A percentile compares a stretch with the other conserved stretches of the same genome.
Conservation (phyloP, 2,888 invertebrate genomes). For the Scelioninae gen. 1 region DNA sequence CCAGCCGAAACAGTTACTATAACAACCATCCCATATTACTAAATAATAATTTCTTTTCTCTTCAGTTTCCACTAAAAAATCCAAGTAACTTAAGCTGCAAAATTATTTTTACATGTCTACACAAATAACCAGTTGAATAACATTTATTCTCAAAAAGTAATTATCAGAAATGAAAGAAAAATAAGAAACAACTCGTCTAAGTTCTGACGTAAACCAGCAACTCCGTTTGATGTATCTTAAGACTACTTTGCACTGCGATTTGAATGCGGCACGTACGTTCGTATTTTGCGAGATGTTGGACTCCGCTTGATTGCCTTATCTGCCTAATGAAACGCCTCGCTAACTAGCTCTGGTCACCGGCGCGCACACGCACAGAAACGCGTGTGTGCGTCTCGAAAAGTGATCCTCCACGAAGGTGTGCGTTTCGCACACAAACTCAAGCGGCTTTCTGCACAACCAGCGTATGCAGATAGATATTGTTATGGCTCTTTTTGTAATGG, state of each 20-base stretch:
- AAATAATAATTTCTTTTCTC: too few relatives aligned
- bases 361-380: slow-evolving; percentile 58
- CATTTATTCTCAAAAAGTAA: too few relatives aligned
- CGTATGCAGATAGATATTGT: slow-evolving; percentile 81
- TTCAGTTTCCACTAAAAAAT: too few relatives aligned
- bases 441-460: slow-evolving; percentile 17
- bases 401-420: slow-evolving; percentile 60
- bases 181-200: neutral
- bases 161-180: too few relatives aligned
- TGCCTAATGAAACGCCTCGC: slow-evolving; percentile 83
- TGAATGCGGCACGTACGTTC: slow-evolving; percentile 51
- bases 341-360: slow-evolving; percentile 77
- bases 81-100: too few relatives aligned
- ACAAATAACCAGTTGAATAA: too few relatives aligned
- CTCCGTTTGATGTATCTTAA: slow-evolving; percentile 51
- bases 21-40: too few relatives aligned
- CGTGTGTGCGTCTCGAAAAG: too few relatives aligned
- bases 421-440: slow-evolving; percentile 11
- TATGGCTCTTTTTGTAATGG: slow-evolving; percentile 80
- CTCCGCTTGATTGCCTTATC: slow-evolving; percentile 82
- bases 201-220: slow-evolving; percentile 58
- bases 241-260: slow-evolving; percentile 53
- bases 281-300: slow-evolving; percentile 72
- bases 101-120: too few relatives aligned
- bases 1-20: too few relatives aligned